These are phyloP conservation scores for Trididemnum clinides DNA, from an alignment of 23 tunicate genomes.

Conservation along the genomic window DNA sequence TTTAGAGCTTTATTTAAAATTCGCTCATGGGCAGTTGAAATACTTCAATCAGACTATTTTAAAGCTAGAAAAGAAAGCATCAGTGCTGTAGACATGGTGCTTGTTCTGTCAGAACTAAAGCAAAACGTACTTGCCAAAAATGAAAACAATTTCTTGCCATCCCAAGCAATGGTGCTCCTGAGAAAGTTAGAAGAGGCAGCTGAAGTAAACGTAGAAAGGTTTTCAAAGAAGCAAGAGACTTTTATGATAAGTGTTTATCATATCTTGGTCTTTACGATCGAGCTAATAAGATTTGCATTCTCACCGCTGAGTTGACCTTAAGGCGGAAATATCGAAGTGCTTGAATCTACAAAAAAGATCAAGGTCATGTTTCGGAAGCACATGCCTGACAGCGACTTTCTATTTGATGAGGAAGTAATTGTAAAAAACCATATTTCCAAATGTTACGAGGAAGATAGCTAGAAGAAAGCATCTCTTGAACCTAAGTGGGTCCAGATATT, in stretches of 20 bases:
- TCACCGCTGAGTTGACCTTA: conserved; percentile 56
- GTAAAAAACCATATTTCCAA: conserved; percentile 50
- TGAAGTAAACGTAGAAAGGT: conserved; percentile 38
- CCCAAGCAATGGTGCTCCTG: conserved; percentile 49
- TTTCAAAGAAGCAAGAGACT: conserved; percentile 27
- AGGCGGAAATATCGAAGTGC: conserved; percentile 56
- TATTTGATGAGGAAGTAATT: conserved; percentile 56
- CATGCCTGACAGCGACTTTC: conserved; percentile 72
- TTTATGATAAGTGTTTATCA: conserved; percentile 56
- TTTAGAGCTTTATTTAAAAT: conserved; percentile 46
- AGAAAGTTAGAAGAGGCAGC: conserved; percentile 56
- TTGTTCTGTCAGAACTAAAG: conserved; percentile 64
- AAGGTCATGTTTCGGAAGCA: conserved; percentile 57
- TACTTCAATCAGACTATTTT: conserved; percentile 50
- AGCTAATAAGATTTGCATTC: conserved; percentile 50
- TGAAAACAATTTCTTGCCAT: conserved; percentile 60
- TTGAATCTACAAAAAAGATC: conserved; percentile 47
- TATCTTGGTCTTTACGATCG: conserved; percentile 60
- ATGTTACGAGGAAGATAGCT: too few species aligned
- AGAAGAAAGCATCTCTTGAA: conserved; percentile 57
- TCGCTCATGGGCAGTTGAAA: conserved; percentile 32
- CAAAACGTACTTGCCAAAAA: conserved; percentile 57
- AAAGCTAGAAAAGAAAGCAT: too few species aligned
- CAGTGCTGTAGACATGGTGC: conserved; percentile 46
- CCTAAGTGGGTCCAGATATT: too few species aligned